Evolutionary conservation across 2,113 vertebrate species (phyloP), one percentile per base, ranked within the genome.

Genomic region (Argyrosomus japonicus): DNA sequence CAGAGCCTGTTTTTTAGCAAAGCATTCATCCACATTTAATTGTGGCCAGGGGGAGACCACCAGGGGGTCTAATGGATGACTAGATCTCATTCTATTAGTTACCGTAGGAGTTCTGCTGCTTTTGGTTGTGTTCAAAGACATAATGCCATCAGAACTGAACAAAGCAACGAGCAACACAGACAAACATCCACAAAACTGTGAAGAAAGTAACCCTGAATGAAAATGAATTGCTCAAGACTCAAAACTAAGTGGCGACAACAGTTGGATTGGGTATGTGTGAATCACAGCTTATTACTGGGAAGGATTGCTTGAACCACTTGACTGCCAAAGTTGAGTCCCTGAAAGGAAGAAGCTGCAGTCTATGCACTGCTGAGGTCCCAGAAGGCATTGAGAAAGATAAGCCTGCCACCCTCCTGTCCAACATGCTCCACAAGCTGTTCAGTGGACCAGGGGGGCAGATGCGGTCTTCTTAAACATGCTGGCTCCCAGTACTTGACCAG

Each of bases 361-460:
- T 15, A 19, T 15, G 48, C n/a, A 53, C 61, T 47, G 12, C 17
- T 23, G 5, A 75, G 29, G 12, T 68, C 50, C 58, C 75, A 40
- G 53, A 70, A 17, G 1, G 32, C 57, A 56, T 9, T 10, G 25
- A 43, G 47, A n/a, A 36, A 72, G 57, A 57, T 63, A 68, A 71
- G 51, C 19, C 21, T 17, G n/a, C 40, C 32, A 3, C 36, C 48
- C 23, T 43, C 1, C 21, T 23, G 43, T 25, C 25, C 57, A 60
- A 58, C 57, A 43, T 11, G 43, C 51, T 61, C 32, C 14, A 51
- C 54, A 64, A 61, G 71, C 53, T 65, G 60, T 40, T 82, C 58
- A 75, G 43, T 27, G 70, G 57, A 76, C 69, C 73, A 12, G 63
- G 29, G 69, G 36, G 45, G 23, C 43, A 75, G 47, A 56, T 9